Base-by-base conservation (phyloP, 2,113 vertebrate genomes). In the Centropus unirufus region DNA sequence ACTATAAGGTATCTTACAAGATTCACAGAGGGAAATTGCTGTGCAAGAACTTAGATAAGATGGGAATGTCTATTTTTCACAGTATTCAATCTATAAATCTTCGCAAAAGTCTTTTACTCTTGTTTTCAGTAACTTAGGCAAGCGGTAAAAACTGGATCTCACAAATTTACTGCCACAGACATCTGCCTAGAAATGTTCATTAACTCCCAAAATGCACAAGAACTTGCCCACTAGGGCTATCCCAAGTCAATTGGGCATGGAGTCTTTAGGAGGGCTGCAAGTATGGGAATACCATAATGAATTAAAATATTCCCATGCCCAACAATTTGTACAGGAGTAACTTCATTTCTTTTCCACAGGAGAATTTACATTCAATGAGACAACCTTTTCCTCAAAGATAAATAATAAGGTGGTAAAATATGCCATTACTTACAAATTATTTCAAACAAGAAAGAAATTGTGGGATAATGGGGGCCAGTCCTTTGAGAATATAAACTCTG, bases 41-140 rank as follows among this genome's bases (percentile, higher is more conserved):
- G 9, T 39, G 20, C 26, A 59, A 59, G 9, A 91, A 40, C 14
- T 34, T 54, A 62, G 22, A 58, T 82, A 55, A 85, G 5, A 62
- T 22, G 8, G 10, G 3, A 74, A 64, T 64, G 24, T 76, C 29
- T 73, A 5, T 70, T 74, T 70, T 91, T 87, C 52, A 57, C 14
- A 57, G 5, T 59, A 54, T 52, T 67, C 63, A 55, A 26, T 75
- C 12, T 15, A 52, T 23, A 34, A 84, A 87, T 64, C 7, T 83
- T 15, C 83, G 29, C 4, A 20, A 92, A 96, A 93, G n/a, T n/a
- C 39, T 92, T 88, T 80, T 66, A 51, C 51, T 88, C 36, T 89
- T 58, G 30, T 95, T 90, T 85, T 92, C 77, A 89, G n/a, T 90
- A 96, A 73, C 47, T 91, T 92, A 95, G 52, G 51, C 27, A 58